phyloP scores from a whole-genome alignment of 2,113 vertebrate genomes.

The Phyllostomus discolor region DNA sequence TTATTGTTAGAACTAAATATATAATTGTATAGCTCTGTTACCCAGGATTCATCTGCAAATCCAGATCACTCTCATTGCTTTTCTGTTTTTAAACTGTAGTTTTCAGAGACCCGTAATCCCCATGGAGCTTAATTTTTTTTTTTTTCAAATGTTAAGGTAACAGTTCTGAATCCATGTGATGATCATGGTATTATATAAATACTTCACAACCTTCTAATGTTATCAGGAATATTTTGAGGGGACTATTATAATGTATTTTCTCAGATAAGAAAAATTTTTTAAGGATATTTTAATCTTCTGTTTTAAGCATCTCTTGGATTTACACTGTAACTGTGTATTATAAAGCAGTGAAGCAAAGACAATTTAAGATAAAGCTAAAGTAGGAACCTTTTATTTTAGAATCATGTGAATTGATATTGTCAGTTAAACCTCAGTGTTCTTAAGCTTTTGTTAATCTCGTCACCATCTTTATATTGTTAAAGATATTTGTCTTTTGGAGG shows the following conservation, averaged over 20 bases:
- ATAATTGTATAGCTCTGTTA: constrained; percentile 62
- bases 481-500: constrained; percentile 21
- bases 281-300: constrained; percentile 53
- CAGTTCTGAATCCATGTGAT: constrained; percentile 58
- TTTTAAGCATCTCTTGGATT: constrained; percentile 55
- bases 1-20: constrained; percentile 63
- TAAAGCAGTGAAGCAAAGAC: constrained; percentile 42
- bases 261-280: constrained; percentile 53
- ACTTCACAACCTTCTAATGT: constrained; percentile 44
- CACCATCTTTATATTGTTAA: constrained; percentile 49
- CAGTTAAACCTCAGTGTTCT: not conserved
- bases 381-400: constrained; percentile 35
- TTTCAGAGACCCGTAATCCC: constrained; percentile 38
- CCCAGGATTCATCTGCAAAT: constrained; percentile 54
- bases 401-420: constrained; percentile 33
- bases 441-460: constrained; percentile 27
- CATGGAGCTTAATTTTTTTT: constrained; percentile 43
- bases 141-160: constrained; percentile 55
- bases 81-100: constrained; percentile 61
- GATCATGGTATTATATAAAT: constrained; percentile 45
- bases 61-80: constrained; percentile 57
- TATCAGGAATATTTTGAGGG: constrained; percentile 60
- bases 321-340: constrained; percentile 40
- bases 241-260: constrained; percentile 55
- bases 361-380: constrained; percentile 35